phyloP scores from a whole-genome alignment of 2,888 invertebrate genomes.

The Drosophila ustulata region DNA sequence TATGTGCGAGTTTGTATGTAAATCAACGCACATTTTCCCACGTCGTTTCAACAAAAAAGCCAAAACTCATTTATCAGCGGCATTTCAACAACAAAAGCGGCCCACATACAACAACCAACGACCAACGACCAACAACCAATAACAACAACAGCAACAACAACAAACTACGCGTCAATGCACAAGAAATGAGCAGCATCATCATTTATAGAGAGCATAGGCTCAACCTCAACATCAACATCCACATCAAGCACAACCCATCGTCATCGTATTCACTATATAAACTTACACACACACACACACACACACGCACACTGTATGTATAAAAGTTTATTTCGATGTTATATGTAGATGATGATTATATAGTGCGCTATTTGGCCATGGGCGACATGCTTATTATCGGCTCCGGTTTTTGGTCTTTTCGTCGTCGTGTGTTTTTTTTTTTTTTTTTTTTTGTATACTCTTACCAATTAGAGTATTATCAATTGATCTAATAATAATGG shows the following conservation, averaged over 20 bases:
- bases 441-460: slow-evolving; percentile 8
- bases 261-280: slow-evolving; percentile 9
- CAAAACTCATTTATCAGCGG: slow-evolving; percentile 76
- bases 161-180: slow-evolving; percentile 62
- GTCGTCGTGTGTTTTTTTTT: slow-evolving; percentile 13
- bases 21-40: slow-evolving; percentile 68
- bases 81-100: slow-evolving; percentile 71
- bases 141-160: slow-evolving; percentile 23
- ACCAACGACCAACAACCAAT: slow-evolving; percentile 34
- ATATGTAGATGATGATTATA: slow-evolving; percentile 51
- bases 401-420: slow-evolving; percentile 20
- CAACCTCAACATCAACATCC: slow-evolving; percentile 23
- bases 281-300: slow-evolving; percentile 1
- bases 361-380: slow-evolving; percentile 58
- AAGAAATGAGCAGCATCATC: slow-evolving; percentile 72
- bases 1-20: slow-evolving; percentile 53
- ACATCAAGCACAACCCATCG: neutral
- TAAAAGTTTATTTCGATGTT: neutral
- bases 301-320: neutral
- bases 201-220: slow-evolving; percentile 60
- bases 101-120: slow-evolving; percentile 55
- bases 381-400: slow-evolving; percentile 63
- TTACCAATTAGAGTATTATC: neutral
- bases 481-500: neutral
- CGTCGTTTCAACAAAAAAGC: slow-evolving; percentile 71